Evolutionary conservation across 2,113 vertebrate genomes (phyloP).

Genomic region (Poecile atricapillus): DNA sequence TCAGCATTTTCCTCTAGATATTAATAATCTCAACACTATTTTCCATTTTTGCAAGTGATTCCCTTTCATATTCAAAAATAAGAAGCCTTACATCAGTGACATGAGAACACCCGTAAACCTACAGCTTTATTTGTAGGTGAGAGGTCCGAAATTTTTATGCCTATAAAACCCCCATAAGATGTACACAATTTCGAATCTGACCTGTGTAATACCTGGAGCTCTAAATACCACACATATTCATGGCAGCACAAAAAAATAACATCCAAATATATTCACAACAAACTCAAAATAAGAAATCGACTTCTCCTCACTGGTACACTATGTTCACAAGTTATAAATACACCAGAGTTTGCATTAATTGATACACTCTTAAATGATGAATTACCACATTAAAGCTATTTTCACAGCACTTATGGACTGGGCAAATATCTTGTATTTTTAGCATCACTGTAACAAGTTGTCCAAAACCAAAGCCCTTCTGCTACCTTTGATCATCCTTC

Average conservation of each 20-base stretch:
- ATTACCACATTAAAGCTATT: neutral
- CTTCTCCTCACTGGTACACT: neutral
- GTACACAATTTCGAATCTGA: neutral
- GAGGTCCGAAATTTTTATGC: neutral
- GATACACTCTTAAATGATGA: neutral
- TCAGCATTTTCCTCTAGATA: slow-evolving; percentile 8
- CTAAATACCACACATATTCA: neutral
- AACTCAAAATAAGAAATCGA: neutral
- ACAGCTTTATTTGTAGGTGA: slow-evolving; percentile 9
- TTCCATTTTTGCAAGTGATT: slow-evolving; percentile 42
- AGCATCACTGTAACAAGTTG: fast-evolving
- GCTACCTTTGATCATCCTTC: neutral
- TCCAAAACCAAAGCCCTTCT: neutral
- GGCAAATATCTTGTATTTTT: neutral
- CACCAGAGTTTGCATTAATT: neutral
- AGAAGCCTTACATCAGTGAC: slow-evolving; percentile 16
- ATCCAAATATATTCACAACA: neutral
- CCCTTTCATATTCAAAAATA: slow-evolving; percentile 53
- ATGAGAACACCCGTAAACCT: slow-evolving; percentile 48
- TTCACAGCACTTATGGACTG: neutral
- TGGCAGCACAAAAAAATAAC: neutral
- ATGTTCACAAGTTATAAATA: neutral
- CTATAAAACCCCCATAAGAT: neutral
- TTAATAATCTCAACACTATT: slow-evolving; percentile 47
- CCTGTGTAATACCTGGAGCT: neutral